Conservation (phyloP, 2,113 vertebrate genomes). For the Sebastes schlegelii region DNA sequence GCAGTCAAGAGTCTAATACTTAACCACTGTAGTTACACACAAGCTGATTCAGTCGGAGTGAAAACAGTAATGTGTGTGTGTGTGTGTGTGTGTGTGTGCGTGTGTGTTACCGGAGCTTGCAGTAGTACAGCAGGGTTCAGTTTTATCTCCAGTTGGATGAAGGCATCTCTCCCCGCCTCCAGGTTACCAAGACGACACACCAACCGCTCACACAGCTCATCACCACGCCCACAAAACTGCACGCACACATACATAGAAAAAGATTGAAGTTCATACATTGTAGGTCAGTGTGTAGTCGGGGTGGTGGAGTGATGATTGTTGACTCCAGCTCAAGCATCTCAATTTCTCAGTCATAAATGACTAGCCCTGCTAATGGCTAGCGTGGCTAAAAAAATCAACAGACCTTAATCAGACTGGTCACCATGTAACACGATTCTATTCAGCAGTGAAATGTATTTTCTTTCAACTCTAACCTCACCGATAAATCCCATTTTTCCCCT, state of each 20-base stretch:
- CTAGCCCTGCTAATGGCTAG: neutral
- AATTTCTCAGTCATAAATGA: neutral
- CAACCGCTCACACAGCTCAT: conserved; percentile 87
- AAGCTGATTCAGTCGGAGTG: neutral
- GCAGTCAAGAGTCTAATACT: neutral
- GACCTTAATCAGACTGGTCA: no score
- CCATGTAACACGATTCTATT: no score
- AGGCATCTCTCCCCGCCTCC: conserved; percentile 89
- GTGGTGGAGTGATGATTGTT: neutral
- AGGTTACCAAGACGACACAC: conserved; percentile 90
- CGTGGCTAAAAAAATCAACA: no score
- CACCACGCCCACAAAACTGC: conserved; percentile 89
- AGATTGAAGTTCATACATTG: neutral
- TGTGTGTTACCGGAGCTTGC: conserved; percentile 73
- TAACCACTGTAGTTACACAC: neutral
- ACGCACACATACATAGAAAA: conserved; percentile 23
- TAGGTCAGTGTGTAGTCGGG: neutral
- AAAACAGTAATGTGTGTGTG: neutral
- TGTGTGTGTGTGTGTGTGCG: conserved; percentile 4
- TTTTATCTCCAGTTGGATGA: conserved; percentile 86
- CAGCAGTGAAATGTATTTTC: no score
- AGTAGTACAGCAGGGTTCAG: conserved; percentile 88
- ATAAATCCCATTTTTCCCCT: no score
- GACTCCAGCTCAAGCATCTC: neutral
- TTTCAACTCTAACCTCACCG: no score